Base-by-base conservation (phyloP, 2,797 vertebrate genomes). In the Acanthopagrus latus region DNA sequence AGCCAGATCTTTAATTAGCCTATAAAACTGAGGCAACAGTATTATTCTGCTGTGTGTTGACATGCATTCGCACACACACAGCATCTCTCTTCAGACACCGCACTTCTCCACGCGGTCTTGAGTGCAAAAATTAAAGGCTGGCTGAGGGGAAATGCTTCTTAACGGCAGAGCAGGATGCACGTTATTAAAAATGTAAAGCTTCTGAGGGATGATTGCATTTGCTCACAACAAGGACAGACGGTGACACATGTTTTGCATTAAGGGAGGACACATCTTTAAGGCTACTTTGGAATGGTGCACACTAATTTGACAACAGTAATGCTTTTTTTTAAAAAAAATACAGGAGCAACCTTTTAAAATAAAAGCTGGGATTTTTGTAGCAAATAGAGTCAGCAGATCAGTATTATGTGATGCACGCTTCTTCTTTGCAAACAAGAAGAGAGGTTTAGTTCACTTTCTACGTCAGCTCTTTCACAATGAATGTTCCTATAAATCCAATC, bases 161-260 rank as follows among this genome's bases (percentile, higher is more conserved):
- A n/a, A 58, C 68, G 33, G 80, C 70, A 55, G 44, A 73, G 62
- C 75, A 67, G 64, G 75, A 88, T 75, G 77, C 70, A 76, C n/a
- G 2, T 9, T 76, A 90, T 92, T 88, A 88, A 92, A 89, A 87
- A 93, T 89, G 69, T 81, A 83, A 85, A 81, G 41, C 71, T 63
- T 73, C 75, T 70, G 78, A 80, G 70, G 69, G 78, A 58, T 85
- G 82, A 69, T 59, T 81, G 68, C 60, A 80, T 88, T 85, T 63
- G 62, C 70, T 71, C 50, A 77, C 64, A 80, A 79, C 64, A 67
- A 71, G 20, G 44, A 44, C 69, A 14, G 60, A 79, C 11, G 20
- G 23, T n/a, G 73, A 73, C 60, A 68, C 60, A 57, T 74, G 57
- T 84, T 90, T 86, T 87, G 81, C 78, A 83, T 84, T 76, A 70